A percentile compares a stretch with the other conserved stretches of the same genome.
Evolutionary conservation across 2,797 vertebrate genomes (phyloP).

Genomic region (Acipenser transmontanus): DNA sequence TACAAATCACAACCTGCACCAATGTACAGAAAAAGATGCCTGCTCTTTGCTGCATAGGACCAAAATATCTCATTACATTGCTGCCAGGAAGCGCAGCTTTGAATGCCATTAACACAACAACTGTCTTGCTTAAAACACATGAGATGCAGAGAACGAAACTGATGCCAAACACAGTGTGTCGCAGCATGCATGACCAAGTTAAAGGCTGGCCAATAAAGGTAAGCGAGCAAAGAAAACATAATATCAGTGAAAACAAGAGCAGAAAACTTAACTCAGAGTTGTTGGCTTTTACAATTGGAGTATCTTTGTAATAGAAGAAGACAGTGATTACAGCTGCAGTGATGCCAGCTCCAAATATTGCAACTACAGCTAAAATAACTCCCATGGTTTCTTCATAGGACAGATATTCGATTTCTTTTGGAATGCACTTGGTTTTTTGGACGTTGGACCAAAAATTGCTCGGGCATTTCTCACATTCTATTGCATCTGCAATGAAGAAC

Average conservation of each 20-base stretch:
- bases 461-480: neutral
- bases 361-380: neutral
- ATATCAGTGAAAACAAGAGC: neutral
- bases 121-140: slow-evolving; percentile 1
- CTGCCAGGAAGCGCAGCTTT: neutral
- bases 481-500: neutral
- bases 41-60: neutral
- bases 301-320: neutral
- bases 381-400: slow-evolving; percentile 1
- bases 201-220: slow-evolving; percentile 2
- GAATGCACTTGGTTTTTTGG: neutral
- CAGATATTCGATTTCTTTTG: neutral
- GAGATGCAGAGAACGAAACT: slow-evolving; percentile 2
- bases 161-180: slow-evolving; percentile 1
- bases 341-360: neutral
- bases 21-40: neutral
- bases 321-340: neutral
- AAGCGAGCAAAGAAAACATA: slow-evolving; percentile 4
- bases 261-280: slow-evolving; percentile 5
- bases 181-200: neutral
- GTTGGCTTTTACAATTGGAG: slow-evolving; percentile 6
- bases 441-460: neutral
- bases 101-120: slow-evolving; percentile 8
- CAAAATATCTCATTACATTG: slow-evolving; percentile 1
- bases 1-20: neutral